Percentiles rank a stretch among this genome's conserved stretches.
phyloP scores from a whole-genome alignment of 2,888 invertebrate species.

The Drosophila mulleri region DNA sequence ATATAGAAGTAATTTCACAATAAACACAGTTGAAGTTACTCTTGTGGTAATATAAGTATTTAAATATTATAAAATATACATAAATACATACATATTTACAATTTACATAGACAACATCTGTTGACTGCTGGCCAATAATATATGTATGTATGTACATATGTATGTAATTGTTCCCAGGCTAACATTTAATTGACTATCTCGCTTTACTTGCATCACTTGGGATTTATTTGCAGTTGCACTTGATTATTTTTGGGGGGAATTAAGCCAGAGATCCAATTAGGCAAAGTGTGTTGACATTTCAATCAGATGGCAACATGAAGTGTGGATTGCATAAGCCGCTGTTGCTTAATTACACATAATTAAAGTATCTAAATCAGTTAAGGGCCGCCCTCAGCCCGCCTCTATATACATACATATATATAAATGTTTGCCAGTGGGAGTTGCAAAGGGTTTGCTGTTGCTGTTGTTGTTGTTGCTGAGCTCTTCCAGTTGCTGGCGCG shows the following conservation, averaged over 20 bases:
- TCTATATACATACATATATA: not conserved
- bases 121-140: too few relatives aligned
- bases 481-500: conserved; percentile 15
- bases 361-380: conserved; percentile 64
- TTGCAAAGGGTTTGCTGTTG: conserved; percentile 35
- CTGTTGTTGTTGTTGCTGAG: not conserved
- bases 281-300: conserved; percentile 30
- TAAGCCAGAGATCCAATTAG: not conserved
- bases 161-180: not conserved
- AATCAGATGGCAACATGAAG: conserved; percentile 16
- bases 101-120: not conserved
- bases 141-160: too few relatives aligned
- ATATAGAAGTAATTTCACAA: too few relatives aligned
- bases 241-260: not conserved
- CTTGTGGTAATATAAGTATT: too few relatives aligned
- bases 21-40: too few relatives aligned
- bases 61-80: too few relatives aligned
- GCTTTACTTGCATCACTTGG: not conserved
- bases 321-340: conserved; percentile 50
- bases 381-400: conserved; percentile 4
- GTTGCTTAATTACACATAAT: conserved; percentile 64
- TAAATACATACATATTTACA: not conserved
- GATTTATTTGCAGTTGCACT: conserved; percentile 3
- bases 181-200: not conserved
- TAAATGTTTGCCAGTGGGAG: conserved; percentile 31